Percentiles rank a stretch among this genome's conserved stretches.
Conservation (phyloP, 2,113 vertebrate species). For the Oceanites oceanicus region DNA sequence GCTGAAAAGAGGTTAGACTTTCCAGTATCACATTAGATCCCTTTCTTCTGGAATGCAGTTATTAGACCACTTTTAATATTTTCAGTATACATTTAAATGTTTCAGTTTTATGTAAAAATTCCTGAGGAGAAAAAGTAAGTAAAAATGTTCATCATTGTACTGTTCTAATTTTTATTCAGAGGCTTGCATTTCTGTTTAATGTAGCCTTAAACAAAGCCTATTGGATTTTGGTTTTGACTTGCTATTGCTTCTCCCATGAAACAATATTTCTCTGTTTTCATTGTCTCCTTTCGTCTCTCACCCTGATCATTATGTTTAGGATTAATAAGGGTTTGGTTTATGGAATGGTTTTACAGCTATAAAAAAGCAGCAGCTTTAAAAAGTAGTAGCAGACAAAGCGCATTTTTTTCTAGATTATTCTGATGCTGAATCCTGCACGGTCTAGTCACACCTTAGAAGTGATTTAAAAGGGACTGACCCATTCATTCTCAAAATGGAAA, state of each 20-base stretch:
- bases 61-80: not conserved
- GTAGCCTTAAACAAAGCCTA: not conserved
- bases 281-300: not conserved
- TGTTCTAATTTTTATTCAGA: not conserved
- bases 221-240: not conserved
- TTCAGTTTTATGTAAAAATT: slow-evolving; percentile 12
- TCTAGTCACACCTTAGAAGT: not conserved
- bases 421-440: not conserved
- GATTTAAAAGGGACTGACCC: not conserved
- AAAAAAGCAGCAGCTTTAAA: not conserved
- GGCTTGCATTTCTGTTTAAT: not conserved
- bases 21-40: slow-evolving; percentile 30
- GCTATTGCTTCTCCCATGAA: not conserved
- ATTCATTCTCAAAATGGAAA: not conserved
- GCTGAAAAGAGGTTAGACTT: slow-evolving; percentile 51
- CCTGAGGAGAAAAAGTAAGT: not conserved
- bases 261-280: not conserved
- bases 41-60: slow-evolving; percentile 16
- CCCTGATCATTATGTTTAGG: not conserved
- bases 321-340: not conserved
- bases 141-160: not conserved
- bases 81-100: slow-evolving; percentile 7
- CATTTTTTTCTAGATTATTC: not conserved
- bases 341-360: not conserved
- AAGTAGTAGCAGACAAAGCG: not conserved